These are phyloP conservation scores for Danio jaintianensis DNA, from an alignment of 2,797 vertebrate genomes.

Conservation along the genomic window DNA sequence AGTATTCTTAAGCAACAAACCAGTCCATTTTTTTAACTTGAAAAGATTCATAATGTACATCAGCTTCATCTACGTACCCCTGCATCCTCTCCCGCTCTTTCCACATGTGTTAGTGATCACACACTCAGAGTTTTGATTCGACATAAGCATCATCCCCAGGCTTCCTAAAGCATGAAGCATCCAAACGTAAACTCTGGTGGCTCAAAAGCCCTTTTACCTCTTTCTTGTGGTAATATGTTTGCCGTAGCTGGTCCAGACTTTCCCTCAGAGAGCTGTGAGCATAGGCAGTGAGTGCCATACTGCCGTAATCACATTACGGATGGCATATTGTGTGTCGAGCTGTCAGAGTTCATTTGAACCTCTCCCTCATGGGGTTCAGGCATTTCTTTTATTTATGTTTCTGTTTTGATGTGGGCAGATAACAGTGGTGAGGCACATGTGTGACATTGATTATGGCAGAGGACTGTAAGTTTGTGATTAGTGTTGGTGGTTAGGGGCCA, in stretches of 20 bases:
- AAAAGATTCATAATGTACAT: slow-evolving; percentile 1
- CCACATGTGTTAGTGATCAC: slow-evolving; percentile 82
- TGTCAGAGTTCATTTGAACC: slow-evolving; percentile 84
- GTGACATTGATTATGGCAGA: slow-evolving; percentile 57
- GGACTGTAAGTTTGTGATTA: slow-evolving; percentile 80
- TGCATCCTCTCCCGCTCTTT: slow-evolving; percentile 12
- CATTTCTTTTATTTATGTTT: slow-evolving; percentile 72
- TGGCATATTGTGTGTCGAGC: slow-evolving; percentile 86
- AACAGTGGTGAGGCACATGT: slow-evolving; percentile 65
- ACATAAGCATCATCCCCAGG: slow-evolving; percentile 78
- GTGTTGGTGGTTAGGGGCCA: slow-evolving; percentile 60
- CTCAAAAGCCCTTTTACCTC: slow-evolving; percentile 61
- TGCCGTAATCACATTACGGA: slow-evolving; percentile 84
- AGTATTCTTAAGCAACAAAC: neutral
- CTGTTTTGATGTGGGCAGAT: slow-evolving; percentile 75
- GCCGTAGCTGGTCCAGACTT: slow-evolving; percentile 75
- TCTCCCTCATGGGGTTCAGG: slow-evolving; percentile 48
- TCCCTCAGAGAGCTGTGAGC: slow-evolving; percentile 71
- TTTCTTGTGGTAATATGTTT: slow-evolving; percentile 70
- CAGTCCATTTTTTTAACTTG: slow-evolving; percentile 20
- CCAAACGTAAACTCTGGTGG: slow-evolving; percentile 69
- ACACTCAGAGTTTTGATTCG: slow-evolving; percentile 77
- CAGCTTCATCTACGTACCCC: neutral
- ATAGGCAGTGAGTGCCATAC: slow-evolving; percentile 77
- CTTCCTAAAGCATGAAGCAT: slow-evolving; percentile 77